Evolutionary conservation across 2,797 vertebrate genomes (phyloP), one percentile per base, ranked within the genome.

Genomic region (Neosilurus mollespiculum): DNA sequence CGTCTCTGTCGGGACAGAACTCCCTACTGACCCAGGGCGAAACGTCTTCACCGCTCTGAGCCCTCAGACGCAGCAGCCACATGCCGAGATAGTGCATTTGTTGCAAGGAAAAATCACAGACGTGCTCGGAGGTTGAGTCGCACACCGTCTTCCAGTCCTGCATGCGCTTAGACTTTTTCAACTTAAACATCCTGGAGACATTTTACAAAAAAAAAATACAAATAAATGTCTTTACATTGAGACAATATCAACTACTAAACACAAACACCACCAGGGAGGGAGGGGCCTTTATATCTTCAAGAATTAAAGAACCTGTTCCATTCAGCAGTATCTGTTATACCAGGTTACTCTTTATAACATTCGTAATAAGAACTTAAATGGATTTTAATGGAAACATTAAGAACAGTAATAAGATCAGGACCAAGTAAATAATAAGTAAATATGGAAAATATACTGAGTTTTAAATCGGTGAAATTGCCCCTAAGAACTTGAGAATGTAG

Each of bases 1-100:
- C 93, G 0, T 94, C 87, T 87, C 82, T 70, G 70, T 95, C 88
- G 0, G 94, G 93, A 73, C 90, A 93, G 89, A 95, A 94, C 6
- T 83, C 51, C 6, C 9, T 84, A 4, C 0, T 0, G 26, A 24
- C 80, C 94, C 93, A 94, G 8, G 14, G 0, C 0, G 94, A 94
- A 34, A 85, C 70, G 0, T 0, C 1, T 1, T 15, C 53, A 0
- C 86, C 78, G 0, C 34, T 15, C 3, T 43, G 87, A 85, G 92
- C 88, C 66, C 34, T 89, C 0, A 94, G 90, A 2, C 83, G 92
- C 2, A 94, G 20, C 62, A 84, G 0, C n/a, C 66, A 94, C 10
- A 84, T 69, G 11, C 89, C 89, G 0, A 76, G 3, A 82, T 92
- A 94, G 80, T 81, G 62, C 54, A 94, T 82, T 0, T 73, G 0